Percentiles rank a stretch among this genome's conserved stretches.
Conservation (phyloP, 1,140 invertebrate genomes). For the Bombus fervidus region DNA sequence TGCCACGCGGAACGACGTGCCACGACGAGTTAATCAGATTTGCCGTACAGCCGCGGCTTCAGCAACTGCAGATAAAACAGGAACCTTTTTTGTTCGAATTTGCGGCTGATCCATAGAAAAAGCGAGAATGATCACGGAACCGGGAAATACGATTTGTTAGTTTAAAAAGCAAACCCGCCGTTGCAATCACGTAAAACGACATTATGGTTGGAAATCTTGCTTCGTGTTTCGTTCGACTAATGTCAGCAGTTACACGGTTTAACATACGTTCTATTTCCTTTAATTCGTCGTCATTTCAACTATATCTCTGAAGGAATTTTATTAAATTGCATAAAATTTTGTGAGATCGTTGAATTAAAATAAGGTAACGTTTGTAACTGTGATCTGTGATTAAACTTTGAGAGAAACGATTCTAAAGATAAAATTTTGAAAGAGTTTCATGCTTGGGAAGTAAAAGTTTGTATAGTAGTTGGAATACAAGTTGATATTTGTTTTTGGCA, state of each 20-base stretch:
- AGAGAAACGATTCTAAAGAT: background rate
- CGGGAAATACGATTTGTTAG: background rate
- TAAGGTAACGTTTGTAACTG: background rate
- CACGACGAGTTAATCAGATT: conserved; percentile 54
- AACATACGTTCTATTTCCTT: background rate
- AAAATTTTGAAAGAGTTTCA: no score
- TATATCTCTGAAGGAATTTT: background rate
- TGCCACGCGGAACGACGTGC: conserved; percentile 17
- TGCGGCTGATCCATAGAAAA: background rate
- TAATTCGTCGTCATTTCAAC: background rate
- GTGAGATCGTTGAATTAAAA: background rate
- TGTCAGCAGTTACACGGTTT: background rate
- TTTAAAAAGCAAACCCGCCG: background rate
- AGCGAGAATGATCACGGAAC: conserved; percentile 25
- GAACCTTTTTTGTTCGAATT: background rate
- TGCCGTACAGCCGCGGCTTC: background rate
- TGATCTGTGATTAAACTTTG: background rate
- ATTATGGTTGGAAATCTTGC: background rate
- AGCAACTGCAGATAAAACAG: conserved; percentile 33
- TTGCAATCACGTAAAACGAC: conserved; percentile 20
- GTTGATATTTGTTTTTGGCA: no score
- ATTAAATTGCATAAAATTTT: background rate
- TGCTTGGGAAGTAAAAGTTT: no score
- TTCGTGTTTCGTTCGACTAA: background rate
- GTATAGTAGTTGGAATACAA: no score